Percentiles rank a stretch among this genome's conserved stretches.
phyloP scores from a whole-genome alignment of 2,113 vertebrate genomes.

The Eubucco bourcierii region DNA sequence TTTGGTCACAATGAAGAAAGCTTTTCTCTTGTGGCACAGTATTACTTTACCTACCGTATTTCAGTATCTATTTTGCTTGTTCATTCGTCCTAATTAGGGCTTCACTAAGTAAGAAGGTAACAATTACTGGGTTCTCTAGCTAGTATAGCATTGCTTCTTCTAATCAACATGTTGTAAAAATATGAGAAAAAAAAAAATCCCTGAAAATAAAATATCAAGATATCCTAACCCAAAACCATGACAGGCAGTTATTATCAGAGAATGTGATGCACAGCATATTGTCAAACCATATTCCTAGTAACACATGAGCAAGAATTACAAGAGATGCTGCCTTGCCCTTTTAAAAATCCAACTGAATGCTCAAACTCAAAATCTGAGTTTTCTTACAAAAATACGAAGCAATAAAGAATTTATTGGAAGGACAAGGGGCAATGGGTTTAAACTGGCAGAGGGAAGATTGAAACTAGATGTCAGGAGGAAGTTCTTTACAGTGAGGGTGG shows the following conservation, averaged over 20 bases:
- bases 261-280: background rate
- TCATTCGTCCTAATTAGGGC: constrained; percentile 5
- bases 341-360: background rate
- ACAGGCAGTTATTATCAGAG: background rate
- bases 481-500: too few relatives aligned
- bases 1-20: constrained; percentile 1
- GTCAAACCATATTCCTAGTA: background rate
- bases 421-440: too few relatives aligned
- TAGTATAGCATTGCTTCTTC: background rate
- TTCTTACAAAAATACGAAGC: background rate
- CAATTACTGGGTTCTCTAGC: background rate
- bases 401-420: too few relatives aligned
- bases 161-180: background rate
- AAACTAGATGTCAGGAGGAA: too few relatives aligned
- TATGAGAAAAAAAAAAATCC: background rate
- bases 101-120: constrained; percentile 8
- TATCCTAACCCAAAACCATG: background rate
- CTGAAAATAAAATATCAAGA: background rate
- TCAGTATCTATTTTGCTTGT: constrained; percentile 3
- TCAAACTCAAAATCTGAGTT: background rate
- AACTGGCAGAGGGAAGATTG: too few relatives aligned
- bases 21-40: background rate
- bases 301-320: background rate
- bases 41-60: constrained; percentile 3
- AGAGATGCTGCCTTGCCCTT: background rate